phyloP scores from a whole-genome alignment of 2,797 vertebrate genomes.

The Molossus molossus region DNA sequence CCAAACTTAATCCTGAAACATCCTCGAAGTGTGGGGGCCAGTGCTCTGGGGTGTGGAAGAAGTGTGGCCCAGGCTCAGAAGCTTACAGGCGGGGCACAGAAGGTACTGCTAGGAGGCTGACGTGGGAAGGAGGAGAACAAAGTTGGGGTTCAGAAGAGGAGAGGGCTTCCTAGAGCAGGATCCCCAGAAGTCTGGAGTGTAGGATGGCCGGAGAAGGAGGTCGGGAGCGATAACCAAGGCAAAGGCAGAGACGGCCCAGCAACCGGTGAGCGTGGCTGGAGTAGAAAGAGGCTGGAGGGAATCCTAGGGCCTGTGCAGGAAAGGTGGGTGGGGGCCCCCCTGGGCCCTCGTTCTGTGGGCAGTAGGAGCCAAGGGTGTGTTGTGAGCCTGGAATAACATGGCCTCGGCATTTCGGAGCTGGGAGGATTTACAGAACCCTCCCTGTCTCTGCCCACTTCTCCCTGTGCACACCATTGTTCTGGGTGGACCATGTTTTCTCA shows the following conservation, averaged over 20 bases:
- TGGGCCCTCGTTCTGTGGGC: neutral
- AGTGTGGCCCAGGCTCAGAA: neutral
- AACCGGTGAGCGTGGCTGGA: neutral
- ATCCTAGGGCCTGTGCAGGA: too few relatives aligned
- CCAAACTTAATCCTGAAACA: neutral
- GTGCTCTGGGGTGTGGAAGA: neutral
- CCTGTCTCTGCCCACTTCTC: fast-evolving
- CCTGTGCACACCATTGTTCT: neutral
- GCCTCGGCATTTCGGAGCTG: neutral
- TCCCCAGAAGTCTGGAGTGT: neutral
- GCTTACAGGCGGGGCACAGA: neutral
- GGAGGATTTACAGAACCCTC: neutral
- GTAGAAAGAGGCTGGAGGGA: neutral
- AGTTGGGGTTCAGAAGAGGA: neutral
- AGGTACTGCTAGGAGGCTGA: neutral
- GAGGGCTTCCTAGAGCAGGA: neutral
- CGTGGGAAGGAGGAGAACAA: neutral
- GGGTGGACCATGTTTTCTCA: neutral
- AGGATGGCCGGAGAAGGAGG: neutral
- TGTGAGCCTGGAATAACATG: neutral
- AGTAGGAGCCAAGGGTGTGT: neutral
- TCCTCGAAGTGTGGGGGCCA: neutral
- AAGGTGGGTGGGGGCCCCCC: neutral
- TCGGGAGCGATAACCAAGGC: neutral
- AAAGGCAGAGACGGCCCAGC: neutral